Conservation (phyloP, 2,113 vertebrate genomes). For the Stigmatopora argus region DNA sequence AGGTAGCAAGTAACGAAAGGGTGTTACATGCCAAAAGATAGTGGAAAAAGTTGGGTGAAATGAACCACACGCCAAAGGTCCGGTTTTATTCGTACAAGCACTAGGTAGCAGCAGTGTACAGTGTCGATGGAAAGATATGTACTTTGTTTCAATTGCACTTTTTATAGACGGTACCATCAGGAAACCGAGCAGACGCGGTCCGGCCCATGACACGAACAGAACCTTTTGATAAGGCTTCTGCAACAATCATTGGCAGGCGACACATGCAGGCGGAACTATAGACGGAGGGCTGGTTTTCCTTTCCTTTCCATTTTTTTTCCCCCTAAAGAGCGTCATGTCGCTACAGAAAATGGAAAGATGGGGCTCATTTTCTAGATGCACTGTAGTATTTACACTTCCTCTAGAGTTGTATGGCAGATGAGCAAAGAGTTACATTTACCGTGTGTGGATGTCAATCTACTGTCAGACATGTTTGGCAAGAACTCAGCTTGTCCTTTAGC, state of each 20-base stretch:
- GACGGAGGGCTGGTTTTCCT: conserved; percentile 23
- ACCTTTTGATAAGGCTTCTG: conserved; percentile 79
- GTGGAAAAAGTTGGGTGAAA: conserved; percentile 19
- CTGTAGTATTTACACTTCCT: conserved; percentile 45
- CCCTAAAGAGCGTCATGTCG: not conserved
- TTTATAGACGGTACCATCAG: conserved; percentile 71
- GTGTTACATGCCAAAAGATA: conserved; percentile 12
- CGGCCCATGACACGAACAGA: conserved; percentile 23
- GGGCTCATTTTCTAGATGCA: conserved; percentile 23
- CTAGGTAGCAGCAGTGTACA: conserved; percentile 84
- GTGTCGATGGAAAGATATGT: conserved; percentile 82
- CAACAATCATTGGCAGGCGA: conserved; percentile 86
- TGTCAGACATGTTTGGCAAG: not conserved
- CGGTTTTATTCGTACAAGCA: conserved; percentile 88
- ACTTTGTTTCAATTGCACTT: conserved; percentile 85
- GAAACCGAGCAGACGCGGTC: conserved; percentile 72
- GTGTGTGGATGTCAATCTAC: not conserved
- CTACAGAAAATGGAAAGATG: conserved; percentile 10
- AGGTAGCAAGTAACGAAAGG: not conserved
- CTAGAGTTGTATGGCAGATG: not conserved
- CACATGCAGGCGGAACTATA: conserved; percentile 78
- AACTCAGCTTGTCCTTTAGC: not conserved
- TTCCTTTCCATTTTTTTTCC: conserved; percentile 10
- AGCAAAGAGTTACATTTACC: not conserved
- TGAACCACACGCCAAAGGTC: conserved; percentile 19